phyloP scores from a whole-genome alignment of 2,888 invertebrate species.

The Rhogogaster chlorosoma region DNA sequence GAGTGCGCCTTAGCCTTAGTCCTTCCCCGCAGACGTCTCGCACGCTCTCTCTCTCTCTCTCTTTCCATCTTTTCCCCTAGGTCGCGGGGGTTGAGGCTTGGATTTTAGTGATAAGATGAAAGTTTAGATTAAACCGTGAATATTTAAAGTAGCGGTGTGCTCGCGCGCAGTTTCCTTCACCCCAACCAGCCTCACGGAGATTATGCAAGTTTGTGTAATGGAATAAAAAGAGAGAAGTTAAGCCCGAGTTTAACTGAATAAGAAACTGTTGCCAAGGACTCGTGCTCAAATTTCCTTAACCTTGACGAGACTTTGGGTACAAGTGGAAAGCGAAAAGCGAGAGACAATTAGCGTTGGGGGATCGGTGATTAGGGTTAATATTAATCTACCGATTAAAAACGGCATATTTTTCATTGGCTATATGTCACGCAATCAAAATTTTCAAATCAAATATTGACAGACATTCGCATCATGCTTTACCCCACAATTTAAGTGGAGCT shows the following conservation, averaged over 20 bases:
- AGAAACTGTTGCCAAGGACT: constrained; percentile 33
- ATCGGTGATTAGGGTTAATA: background rate
- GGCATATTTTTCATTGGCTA: background rate
- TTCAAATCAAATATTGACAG: background rate
- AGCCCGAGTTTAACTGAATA: constrained; percentile 45
- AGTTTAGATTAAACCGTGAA: constrained; percentile 71
- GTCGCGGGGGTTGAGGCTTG: constrained; percentile 43
- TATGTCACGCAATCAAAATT: background rate
- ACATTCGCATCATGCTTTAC: background rate
- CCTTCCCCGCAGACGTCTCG: constrained; percentile 14
- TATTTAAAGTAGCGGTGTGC: constrained; percentile 63
- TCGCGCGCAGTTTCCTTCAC: constrained; percentile 26
- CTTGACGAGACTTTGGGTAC: constrained; percentile 38
- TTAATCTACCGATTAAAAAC: constrained; percentile 27
- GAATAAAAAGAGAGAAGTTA: constrained; percentile 60
- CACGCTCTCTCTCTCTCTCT: background rate
- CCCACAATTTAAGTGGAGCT: background rate
- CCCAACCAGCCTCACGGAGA: constrained; percentile 54
- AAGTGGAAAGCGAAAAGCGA: background rate
- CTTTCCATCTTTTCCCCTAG: constrained; percentile 10
- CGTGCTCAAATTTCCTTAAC: constrained; percentile 25
- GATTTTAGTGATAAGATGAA: constrained; percentile 67
- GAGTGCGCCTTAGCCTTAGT: background rate
- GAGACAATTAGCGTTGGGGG: background rate
- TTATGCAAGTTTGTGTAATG: constrained; percentile 63